phyloP scores from a whole-genome alignment of 1,140 invertebrate species.

The Ditylenchus dipsaci region DNA sequence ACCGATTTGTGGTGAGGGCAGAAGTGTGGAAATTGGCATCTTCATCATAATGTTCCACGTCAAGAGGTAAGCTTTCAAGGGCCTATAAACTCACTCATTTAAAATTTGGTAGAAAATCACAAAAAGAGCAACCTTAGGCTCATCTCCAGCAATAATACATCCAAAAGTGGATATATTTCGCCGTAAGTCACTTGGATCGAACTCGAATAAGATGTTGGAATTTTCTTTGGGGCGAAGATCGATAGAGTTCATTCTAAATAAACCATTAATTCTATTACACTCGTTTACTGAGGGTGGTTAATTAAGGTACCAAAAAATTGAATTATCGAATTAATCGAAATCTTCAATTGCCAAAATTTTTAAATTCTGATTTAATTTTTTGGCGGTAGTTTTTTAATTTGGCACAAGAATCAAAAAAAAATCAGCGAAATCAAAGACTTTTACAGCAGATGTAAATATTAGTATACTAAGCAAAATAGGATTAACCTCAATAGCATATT shows the following conservation, averaged over 20 bases:
- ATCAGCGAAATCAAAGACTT: no score
- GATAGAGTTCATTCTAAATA: conserved; percentile 12
- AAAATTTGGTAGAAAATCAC: background rate
- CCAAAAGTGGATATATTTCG: conserved; percentile 10
- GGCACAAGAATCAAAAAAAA: no score
- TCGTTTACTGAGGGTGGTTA: no score
- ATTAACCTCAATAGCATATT: conserved; percentile 4
- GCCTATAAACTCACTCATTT: background rate
- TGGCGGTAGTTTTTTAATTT: no score
- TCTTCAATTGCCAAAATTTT: no score
- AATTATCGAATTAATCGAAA: no score
- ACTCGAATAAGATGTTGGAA: conserved; percentile 18
- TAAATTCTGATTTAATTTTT: no score
- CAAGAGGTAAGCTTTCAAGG: conserved; percentile 14
- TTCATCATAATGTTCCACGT: conserved; percentile 18
- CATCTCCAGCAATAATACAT: background rate
- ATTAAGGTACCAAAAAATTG: no score
- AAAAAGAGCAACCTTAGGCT: background rate
- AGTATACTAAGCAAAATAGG: no score
- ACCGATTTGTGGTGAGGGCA: conserved; percentile 10
- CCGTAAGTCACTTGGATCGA: conserved; percentile 14
- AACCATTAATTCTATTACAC: no score
- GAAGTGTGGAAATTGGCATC: conserved; percentile 3
- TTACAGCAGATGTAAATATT: no score
- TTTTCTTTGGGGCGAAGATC: conserved; percentile 11